Percentiles rank a stretch among this genome's conserved stretches.
These are phyloP conservation scores for Nebria ingens DNA, from an alignment of 1,140 invertebrate species.

Conservation along the genomic window DNA sequence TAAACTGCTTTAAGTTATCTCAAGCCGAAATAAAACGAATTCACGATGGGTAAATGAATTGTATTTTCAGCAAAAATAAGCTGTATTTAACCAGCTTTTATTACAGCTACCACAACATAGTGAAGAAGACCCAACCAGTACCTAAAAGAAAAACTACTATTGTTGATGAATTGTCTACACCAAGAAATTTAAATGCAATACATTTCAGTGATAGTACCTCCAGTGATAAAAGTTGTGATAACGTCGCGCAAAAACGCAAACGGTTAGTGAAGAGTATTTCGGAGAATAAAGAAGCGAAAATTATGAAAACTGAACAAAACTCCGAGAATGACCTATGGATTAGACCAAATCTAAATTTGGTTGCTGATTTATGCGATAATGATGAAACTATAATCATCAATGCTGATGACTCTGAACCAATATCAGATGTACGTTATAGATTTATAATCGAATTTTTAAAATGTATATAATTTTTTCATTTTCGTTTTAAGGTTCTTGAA, in stretches of 20 bases:
- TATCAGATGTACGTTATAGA: too few relatives aligned
- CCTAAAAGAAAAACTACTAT: neutral
- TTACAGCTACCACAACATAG: too few relatives aligned
- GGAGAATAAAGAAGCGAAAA: too few relatives aligned
- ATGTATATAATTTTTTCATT: neutral
- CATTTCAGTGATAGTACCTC: too few relatives aligned
- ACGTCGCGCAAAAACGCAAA: too few relatives aligned
- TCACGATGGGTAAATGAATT: neutral
- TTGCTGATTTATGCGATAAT: neutral
- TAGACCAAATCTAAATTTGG: neutral
- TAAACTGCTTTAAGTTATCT: neutral
- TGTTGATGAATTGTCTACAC: too few relatives aligned
- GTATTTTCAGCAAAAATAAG: neutral
- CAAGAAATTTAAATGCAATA: too few relatives aligned
- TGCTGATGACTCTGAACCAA: neutral
- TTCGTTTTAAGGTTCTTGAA: neutral
- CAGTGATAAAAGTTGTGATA: too few relatives aligned
- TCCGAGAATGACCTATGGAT: too few relatives aligned
- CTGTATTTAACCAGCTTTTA: neutral
- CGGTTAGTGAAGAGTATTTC: too few relatives aligned
- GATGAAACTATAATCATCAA: neutral
- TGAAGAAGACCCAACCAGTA: neutral
- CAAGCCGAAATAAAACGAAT: neutral
- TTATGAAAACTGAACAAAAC: too few relatives aligned
- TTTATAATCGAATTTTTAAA: neutral